These are phyloP conservation scores for Cheilosia soror DNA, from an alignment of 2,888 invertebrate species.

Conservation along the genomic window DNA sequence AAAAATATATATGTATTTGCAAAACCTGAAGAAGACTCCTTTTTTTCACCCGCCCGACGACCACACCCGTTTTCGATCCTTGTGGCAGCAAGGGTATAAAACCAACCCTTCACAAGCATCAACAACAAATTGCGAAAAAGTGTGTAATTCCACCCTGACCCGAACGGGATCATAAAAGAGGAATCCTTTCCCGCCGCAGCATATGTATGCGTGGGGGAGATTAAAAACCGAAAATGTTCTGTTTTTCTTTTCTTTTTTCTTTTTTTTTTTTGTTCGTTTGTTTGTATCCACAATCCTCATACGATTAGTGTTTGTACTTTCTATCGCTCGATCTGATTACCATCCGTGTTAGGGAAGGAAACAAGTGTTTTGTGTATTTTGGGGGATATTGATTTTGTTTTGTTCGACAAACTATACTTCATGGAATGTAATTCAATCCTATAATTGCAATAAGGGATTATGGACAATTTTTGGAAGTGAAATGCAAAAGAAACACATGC, in stretches of 20 bases:
- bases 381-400: constrained; percentile 61
- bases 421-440: constrained; percentile 64
- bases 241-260: constrained; percentile 19
- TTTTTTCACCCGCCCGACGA: constrained; percentile 15
- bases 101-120: constrained; percentile 32
- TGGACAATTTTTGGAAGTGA: constrained; percentile 40
- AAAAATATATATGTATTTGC: constrained; percentile 29
- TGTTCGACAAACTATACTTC: constrained; percentile 31
- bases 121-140: constrained; percentile 37
- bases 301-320: constrained; percentile 20
- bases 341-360: constrained; percentile 37
- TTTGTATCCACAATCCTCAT: constrained; percentile 1
- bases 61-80: constrained; percentile 6
- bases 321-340: constrained; percentile 61
- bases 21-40: constrained; percentile 40
- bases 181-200: not conserved
- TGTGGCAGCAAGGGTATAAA: constrained; percentile 21
- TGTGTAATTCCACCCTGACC: constrained; percentile 70
- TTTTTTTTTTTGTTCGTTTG: constrained; percentile 4
- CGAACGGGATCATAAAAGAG: constrained; percentile 40
- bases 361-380: constrained; percentile 64
- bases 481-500: constrained; percentile 26
- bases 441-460: constrained; percentile 74
- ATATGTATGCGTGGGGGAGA: constrained; percentile 45
- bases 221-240: constrained; percentile 74